Evolutionary conservation across 2,888 invertebrate genomes (phyloP), one percentile per base, ranked within the genome.

Genomic region (Amorpha juglandis): DNA sequence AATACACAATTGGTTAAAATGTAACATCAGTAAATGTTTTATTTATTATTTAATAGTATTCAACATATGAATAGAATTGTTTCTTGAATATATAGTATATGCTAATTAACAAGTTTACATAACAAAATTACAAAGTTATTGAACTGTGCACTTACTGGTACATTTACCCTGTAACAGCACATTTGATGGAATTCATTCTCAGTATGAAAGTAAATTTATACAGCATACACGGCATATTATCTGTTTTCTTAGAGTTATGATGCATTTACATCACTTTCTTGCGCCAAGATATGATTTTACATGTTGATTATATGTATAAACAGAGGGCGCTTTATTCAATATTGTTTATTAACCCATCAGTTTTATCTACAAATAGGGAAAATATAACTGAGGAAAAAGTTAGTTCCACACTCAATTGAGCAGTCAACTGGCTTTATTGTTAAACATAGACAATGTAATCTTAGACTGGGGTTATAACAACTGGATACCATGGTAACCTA

Each of bases 201-300:
- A 55, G 65, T 65, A 73, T 67, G 70, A 70, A 71, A 67, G 67
- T 65, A 45, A 48, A 69, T 71, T 65, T 64, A 69, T 64, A 66
- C 63, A 6, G 62, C 65, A 53, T 69, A 69, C 63, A 64, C 63
- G 68, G 63, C 12, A 58, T 70, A 70, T 73, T 71, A 76, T 64
- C 65, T 58, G 71, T 70, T 73, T 75, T 75, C 76, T 70, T 69
- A 69, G 71, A 70, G 72, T 67, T 70, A 27, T 69, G 63, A 70
- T 69, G 69, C 62, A n/a, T 47, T 58, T 55, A n/a, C 67, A 38
- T 19, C 73, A 42, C 58, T 55, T 55, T 55, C 55, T 42, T 58
- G 42, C 14, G 14, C 33, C 53, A 9, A 9, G n/a, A 33, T 35
- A 33, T 52, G 55, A 11, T 0, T 42, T 58, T 55, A 55, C 35